Conservation (phyloP, 2,113 vertebrate species). For the Spea bombifrons region DNA sequence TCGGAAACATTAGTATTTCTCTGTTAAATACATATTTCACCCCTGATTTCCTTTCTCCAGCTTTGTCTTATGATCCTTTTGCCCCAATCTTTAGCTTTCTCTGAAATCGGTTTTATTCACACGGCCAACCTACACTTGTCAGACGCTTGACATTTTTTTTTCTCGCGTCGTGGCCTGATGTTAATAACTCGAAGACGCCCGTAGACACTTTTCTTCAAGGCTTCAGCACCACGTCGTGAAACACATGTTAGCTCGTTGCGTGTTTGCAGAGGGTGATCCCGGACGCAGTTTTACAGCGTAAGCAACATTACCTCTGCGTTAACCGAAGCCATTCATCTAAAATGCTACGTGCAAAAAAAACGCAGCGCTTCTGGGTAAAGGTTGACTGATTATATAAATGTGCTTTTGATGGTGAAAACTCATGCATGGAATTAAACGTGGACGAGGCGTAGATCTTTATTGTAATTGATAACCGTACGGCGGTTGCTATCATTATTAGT, state of each 20-base stretch:
- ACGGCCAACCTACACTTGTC: slow-evolving; percentile 1
- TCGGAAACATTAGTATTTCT: too few relatives aligned
- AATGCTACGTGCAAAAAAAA: not conserved
- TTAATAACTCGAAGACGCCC: slow-evolving; percentile 16
- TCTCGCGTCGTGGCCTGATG: slow-evolving; percentile 5
- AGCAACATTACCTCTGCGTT: not conserved
- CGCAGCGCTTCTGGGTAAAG: not conserved
- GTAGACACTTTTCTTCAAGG: not conserved
- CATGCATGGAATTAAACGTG: not conserved
- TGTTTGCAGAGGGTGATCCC: not conserved
- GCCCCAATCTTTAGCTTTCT: not conserved
- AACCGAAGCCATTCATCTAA: not conserved
- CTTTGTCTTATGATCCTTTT: not conserved
- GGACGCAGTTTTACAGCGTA: not conserved
- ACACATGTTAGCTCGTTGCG: slow-evolving; percentile 24
- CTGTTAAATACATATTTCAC: not conserved
- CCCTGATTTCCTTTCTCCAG: not conserved
- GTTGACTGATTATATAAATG: not conserved
- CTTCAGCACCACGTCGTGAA: slow-evolving; percentile 12
- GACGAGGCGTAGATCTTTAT: not conserved
- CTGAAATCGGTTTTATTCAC: not conserved
- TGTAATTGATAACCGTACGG: not conserved
- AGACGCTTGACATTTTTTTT: slow-evolving; percentile 22
- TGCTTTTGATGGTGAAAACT: not conserved
- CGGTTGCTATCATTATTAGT: not conserved